Conservation (phyloP, 2,797 vertebrate genomes). For the Gadopsis bispinosus region DNA sequence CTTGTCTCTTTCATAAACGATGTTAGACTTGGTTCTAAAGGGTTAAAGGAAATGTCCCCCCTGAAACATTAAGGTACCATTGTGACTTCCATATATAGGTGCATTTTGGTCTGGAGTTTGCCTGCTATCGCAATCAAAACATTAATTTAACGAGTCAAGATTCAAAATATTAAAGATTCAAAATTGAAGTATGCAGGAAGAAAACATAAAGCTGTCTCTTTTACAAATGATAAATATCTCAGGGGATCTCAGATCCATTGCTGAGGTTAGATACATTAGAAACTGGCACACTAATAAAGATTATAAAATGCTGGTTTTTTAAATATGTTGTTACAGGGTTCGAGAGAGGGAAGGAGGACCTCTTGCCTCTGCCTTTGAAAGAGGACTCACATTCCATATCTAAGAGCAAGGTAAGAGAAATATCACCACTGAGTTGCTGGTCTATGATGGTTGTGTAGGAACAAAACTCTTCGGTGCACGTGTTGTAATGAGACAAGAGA, state of each 20-base stretch:
- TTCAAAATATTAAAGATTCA: not conserved
- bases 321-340: conserved; percentile 86
- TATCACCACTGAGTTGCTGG: not conserved
- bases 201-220: not conserved
- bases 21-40: no score
- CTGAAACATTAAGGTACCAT: not conserved
- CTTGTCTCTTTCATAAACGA: no score
- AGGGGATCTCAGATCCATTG: conserved; percentile 29
- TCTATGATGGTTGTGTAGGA: not conserved
- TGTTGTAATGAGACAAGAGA: conserved; percentile 44
- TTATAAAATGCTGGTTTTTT: not conserved
- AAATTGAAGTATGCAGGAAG: not conserved
- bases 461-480: not conserved
- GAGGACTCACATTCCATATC: conserved; percentile 95
- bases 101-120: conserved; percentile 2
- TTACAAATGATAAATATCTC: conserved; percentile 18
- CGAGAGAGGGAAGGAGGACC: conserved; percentile 94
- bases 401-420: conserved; percentile 94
- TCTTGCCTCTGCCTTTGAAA: conserved; percentile 86
- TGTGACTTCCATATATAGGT: not conserved
- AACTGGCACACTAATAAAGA: not conserved
- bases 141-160: not conserved
- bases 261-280: conserved; percentile 20
- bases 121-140: not conserved
- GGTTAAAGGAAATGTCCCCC: not conserved